These are phyloP conservation scores for Enteromius anoplus DNA, from an alignment of 2,797 vertebrate species.

Conservation along the genomic window DNA sequence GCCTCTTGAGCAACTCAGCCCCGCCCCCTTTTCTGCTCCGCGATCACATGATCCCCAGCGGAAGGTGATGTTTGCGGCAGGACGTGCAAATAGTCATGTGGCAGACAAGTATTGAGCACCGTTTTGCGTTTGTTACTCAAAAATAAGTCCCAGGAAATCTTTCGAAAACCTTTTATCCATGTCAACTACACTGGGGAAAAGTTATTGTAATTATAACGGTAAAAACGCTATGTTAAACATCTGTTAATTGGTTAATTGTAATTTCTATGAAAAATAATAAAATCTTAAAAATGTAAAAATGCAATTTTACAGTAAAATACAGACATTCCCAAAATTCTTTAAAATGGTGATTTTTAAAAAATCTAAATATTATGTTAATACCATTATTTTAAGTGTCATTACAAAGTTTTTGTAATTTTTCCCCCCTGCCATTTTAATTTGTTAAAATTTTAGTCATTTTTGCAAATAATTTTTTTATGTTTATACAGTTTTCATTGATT, in stretches of 20 bases:
- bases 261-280: neutral
- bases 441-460: neutral
- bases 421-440: neutral
- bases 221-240: neutral
- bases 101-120: neutral
- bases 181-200: neutral
- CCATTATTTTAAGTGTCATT: neutral
- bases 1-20: conserved; percentile 54
- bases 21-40: conserved; percentile 47
- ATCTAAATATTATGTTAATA: too few relatives aligned
- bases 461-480: neutral
- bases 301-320: neutral
- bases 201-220: neutral
- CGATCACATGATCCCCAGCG: conserved; percentile 7
- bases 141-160: neutral
- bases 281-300: too few relatives aligned
- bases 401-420: neutral
- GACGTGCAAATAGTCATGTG: conserved; percentile 21
- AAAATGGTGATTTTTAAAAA: neutral
- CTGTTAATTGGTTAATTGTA: neutral
- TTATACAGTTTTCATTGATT: neutral
- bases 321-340: neutral
- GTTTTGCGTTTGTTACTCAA: neutral
- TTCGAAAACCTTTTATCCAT: neutral
- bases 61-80: conserved; percentile 43